Evolutionary conservation across 2,888 invertebrate species (phyloP), one percentile per base, ranked within the genome.

Genomic region (Papilio protenor): DNA sequence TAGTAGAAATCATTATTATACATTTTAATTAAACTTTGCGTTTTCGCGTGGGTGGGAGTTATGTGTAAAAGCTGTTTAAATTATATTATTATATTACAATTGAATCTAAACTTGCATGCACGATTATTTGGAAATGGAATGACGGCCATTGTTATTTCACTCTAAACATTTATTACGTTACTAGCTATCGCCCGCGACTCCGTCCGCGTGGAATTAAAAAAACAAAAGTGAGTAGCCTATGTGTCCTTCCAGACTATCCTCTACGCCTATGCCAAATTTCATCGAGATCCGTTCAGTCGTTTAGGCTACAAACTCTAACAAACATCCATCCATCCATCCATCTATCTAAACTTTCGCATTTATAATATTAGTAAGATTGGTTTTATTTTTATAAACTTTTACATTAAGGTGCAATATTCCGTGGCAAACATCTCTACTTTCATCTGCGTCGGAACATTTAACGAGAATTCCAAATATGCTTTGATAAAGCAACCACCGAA

Each of bases 391-490:
- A 64, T 8, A 33, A 64, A 45, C 11, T 61, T 49, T 72, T 76
- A 59, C 40, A 18, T 59, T 64, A 23, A 23, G 52, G 57, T 23
- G 18, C 21, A 76, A 47, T 21, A 70, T 69, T 69, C 69, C 23
- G n/a, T 73, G 40, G 57, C 57, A 33, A 61, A 27, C 16, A 45
- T 27, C n/a, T 76, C 18, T 49, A 27, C 11, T 16, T 55, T 45
- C 69, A 66, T 73, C 40, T 55, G 23, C 73, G 66, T 66, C 55
- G 27, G 55, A 73, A 40, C 64, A 77, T 77, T 64, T n/a, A 57
- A 71, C 33, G 27, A 40, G 77, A 77, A 77, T 77, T 64, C 73
- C 45, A 57, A 73, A 57, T 52, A 27, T 40, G 69, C 77, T 77
- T 74, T 70, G 69, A 70, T 47, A 74, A 77, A 59, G 52, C 45